These are phyloP conservation scores for Prunella fulvescens DNA, from an alignment of 2,113 vertebrate species.

Conservation along the genomic window DNA sequence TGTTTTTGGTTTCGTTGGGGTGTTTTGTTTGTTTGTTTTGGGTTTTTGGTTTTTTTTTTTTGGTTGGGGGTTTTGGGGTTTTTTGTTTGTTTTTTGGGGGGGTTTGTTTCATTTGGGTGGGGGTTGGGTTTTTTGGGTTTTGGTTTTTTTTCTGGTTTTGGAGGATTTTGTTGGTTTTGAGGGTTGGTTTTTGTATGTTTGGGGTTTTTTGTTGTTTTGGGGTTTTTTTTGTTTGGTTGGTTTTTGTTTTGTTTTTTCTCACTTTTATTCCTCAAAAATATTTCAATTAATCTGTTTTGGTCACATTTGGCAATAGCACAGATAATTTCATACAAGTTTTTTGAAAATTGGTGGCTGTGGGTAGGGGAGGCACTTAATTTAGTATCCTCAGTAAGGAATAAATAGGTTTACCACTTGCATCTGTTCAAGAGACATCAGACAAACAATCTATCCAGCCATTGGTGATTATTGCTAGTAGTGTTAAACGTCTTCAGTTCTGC, in stretches of 20 bases:
- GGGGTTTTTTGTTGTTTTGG: background rate
- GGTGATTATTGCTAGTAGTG: background rate
- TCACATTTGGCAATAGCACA: background rate
- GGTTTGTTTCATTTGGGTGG: background rate
- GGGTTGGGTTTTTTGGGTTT: background rate
- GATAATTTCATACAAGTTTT: background rate
- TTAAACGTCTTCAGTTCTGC: background rate
- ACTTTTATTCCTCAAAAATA: background rate
- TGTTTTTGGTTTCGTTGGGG: rapidly evolving
- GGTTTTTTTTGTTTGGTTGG: too few species aligned
- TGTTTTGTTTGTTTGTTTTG: background rate
- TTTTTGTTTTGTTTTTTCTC: background rate
- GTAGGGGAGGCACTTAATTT: background rate
- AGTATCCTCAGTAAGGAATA: background rate
- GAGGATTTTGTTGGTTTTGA: too few species aligned
- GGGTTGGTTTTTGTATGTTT: background rate
- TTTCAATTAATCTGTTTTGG: background rate
- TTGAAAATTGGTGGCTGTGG: background rate
- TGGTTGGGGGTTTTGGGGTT: background rate
- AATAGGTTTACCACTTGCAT: background rate
- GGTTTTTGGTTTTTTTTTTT: too few species aligned
- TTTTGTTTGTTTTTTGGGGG: background rate
- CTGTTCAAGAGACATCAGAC: background rate
- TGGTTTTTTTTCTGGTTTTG: background rate
- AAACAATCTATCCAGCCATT: background rate